Evolutionary conservation across 2,113 vertebrate genomes (phyloP).

Genomic region (Mormyrus iriodes): DNA sequence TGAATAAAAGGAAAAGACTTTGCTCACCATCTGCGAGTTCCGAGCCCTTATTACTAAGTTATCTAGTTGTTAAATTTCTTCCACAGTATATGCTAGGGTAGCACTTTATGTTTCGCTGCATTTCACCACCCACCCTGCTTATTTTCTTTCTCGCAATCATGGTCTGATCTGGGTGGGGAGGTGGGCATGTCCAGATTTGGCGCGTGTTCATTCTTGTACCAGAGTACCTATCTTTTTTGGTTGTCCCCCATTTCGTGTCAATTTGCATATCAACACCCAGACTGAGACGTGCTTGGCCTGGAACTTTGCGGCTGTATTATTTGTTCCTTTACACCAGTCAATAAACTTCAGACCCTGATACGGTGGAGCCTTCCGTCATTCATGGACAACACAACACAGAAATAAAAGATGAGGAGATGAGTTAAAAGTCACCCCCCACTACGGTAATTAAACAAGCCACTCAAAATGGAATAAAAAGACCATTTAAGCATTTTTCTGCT

Average conservation of each 20-base stretch:
- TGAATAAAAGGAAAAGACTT: too few relatives aligned
- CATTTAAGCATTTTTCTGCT: not conserved
- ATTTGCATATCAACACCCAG: not conserved
- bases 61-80: too few relatives aligned
- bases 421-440: not conserved
- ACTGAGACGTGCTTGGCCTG: not conserved
- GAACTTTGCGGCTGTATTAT: not conserved
- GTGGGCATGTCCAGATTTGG: not conserved
- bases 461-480: not conserved
- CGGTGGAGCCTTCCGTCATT: not conserved
- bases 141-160: not conserved
- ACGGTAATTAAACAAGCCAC: not conserved
- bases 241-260: not conserved
- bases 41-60: too few relatives aligned
- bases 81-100: not conserved
- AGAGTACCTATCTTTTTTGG: not conserved
- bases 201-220: not conserved
- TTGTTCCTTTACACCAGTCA: not conserved
- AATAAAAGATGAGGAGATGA: not conserved
- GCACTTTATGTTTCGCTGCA: not conserved
- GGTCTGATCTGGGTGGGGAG: not conserved
- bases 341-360: not conserved
- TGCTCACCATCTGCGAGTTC: too few relatives aligned
- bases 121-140: not conserved
- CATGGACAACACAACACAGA: not conserved